Evolutionary conservation across 1,140 invertebrate species (phyloP), one percentile per base, ranked within the genome.

Genomic region (Danaus melanippus): DNA sequence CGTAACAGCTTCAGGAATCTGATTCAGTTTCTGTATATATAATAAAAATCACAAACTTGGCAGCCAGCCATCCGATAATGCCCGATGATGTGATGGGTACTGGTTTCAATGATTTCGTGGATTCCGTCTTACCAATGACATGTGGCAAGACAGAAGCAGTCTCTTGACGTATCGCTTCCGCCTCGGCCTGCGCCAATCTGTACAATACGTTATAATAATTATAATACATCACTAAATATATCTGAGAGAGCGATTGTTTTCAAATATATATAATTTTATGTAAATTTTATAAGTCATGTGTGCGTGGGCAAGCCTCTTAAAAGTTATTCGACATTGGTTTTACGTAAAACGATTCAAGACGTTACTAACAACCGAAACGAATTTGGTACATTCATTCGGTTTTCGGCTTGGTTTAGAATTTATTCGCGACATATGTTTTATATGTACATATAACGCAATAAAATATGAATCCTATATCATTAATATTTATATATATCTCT

Each of bases 11-110:
- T 9, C 10, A 56, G 21, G n/a, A 52, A 52, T 52, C 42, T 43
- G 4, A 32, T 32, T 32, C 21, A 32, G 21, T 32, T 32, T 32
- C 21, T 32, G 21, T 32, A 32, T 32, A 32, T 41, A 15, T 12
- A 21, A 53, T 42, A 64, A 64, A 54, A 58, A 62, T 60, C 32
- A 72, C 68, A 52, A 60, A 86, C 83, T 74, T 86, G 55, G 67
- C 56, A 40, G 79, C 69, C 5, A 86, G 68, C 83, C 83, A 86
- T 46, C 80, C 80, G 42, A 84, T 75, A 56, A 74, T 39, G 40
- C 80, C 79, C 9, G 76, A 76, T 10, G 74, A 71, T 42, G 79
- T 84, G 41, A 75, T 50, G 6, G 83, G 83, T 45, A 81, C 78
- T 8, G 83, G 83, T 52, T 84, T 84, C 48, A 86, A 66, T 21